Base-by-base conservation (phyloP, 2,113 vertebrate species). In the Xerus inauris region DNA sequence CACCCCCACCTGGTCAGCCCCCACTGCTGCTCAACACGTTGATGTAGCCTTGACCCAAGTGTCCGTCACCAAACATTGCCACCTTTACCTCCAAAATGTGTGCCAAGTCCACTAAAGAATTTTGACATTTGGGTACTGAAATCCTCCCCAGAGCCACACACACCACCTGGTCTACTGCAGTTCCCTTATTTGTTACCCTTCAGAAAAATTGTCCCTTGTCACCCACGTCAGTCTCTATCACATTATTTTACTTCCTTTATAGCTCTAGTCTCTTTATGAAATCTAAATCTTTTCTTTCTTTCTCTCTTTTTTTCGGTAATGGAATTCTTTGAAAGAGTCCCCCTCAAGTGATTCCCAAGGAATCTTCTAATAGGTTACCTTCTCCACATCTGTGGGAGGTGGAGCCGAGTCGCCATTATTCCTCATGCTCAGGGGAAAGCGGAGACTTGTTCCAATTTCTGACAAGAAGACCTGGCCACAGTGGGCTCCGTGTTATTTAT, bases 381-480 rank as follows among this genome's bases (percentile, higher is more conserved):
- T 81, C 82, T 82, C 14, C 45, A 40, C 62, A 22, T 30, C 17
- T 85, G 79, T 72, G 54, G 84, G 76, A 47, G 14, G 69, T 47
- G 17, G 54, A 24, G 54, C 0, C 1, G 14, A 14, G 2, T n/a
- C 28, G n/a, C 1, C 35, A 2, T 81, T 42, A 42, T 1, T 59
- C 62, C 26, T 49, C 8, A 3, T 69, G 3, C 11, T 49, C 30
- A 28, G 6, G 13, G 17, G 8, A 84, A n/a, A 8, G 40, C 28
- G 26, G 12, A 10, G 28, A n/a, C 30, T 22, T 54, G 4, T 90
- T 91, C 24, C 71, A 38, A 20, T 83, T 94, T 49, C 59, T 17
- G 24, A 5, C 12, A 10, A 14, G 26, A 24, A 3, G 24, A 22
- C 12, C 12, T 13, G 84, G 47, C 28, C 7, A 0, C 26, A 16